Conservation (phyloP, 2,888 invertebrate species). For the Pediacus dermestoides region DNA sequence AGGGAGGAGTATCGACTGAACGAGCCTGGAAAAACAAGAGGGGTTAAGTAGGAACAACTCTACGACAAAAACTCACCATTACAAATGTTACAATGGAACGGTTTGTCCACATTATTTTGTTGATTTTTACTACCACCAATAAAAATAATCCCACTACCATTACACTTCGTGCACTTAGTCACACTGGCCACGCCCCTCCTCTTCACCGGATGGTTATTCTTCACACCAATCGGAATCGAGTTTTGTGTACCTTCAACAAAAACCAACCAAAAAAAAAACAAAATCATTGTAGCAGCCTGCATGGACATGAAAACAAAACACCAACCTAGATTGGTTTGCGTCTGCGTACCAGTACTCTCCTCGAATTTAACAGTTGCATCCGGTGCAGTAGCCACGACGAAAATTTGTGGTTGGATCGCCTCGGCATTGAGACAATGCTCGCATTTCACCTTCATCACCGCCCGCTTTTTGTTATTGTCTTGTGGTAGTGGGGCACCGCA, state of each 20-base stretch:
- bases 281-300: background rate
- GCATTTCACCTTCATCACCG: constrained; percentile 50
- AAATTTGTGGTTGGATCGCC: constrained; percentile 54
- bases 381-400: constrained; percentile 58
- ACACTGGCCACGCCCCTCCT: constrained; percentile 78
- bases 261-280: background rate
- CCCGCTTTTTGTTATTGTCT: constrained; percentile 49
- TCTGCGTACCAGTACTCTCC: constrained; percentile 45
- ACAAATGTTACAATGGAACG: constrained; percentile 85
- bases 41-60: constrained; percentile 2
- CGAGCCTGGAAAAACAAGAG: constrained; percentile 49
- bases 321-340: constrained; percentile 36
- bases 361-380: constrained; percentile 45
- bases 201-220: constrained; percentile 70
- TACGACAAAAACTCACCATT: constrained; percentile 59
- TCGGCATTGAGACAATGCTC: constrained; percentile 50
- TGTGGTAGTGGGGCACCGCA: constrained; percentile 48
- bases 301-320: constrained; percentile 3
- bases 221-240: constrained; percentile 51
- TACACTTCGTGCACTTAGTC: constrained; percentile 85
- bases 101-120: constrained; percentile 68
- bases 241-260: constrained; percentile 49
- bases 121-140: constrained; percentile 65
- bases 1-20: constrained; percentile 82
- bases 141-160: constrained; percentile 82